A percentile compares a stretch with the other conserved stretches of the same genome.
These are phyloP conservation scores for Odontophorus gujanensis DNA, from an alignment of 2,113 vertebrate species.

Conservation along the genomic window DNA sequence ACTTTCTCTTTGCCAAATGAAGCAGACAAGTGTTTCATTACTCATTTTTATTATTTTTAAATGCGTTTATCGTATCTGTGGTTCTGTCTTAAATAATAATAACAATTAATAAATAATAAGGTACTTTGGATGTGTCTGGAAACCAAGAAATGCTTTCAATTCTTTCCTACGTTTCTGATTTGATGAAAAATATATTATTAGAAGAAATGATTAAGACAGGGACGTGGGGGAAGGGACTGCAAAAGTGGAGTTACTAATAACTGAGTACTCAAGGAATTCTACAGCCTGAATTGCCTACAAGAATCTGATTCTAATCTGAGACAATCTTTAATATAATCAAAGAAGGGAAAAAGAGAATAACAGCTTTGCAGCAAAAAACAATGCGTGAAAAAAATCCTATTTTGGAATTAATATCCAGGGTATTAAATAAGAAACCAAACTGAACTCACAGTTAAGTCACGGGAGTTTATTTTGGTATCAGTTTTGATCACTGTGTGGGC, in stretches of 20 bases:
- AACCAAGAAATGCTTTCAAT: background rate
- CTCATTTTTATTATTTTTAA: background rate
- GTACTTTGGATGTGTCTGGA: background rate
- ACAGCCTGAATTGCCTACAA: background rate
- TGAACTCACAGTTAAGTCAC: constrained; percentile 1
- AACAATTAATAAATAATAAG: constrained; percentile 7
- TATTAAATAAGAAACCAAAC: background rate
- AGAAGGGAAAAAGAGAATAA: background rate
- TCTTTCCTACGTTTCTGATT: background rate
- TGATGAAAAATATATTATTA: background rate
- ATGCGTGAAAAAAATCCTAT: constrained; percentile 33
- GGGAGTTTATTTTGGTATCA: background rate
- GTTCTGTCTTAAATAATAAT: constrained; percentile 2
- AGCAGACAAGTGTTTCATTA: background rate
- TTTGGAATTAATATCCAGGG: constrained; percentile 16
- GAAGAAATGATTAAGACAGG: background rate
- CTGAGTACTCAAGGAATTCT: constrained; percentile 4
- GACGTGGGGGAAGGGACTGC: background rate
- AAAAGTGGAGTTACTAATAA: background rate
- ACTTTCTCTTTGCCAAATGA: constrained; percentile 2
- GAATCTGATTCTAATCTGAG: background rate
- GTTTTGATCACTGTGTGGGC: constrained; percentile 12
- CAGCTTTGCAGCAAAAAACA: background rate
- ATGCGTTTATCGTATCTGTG: background rate
- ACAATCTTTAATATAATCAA: background rate